Conservation (phyloP, 2,888 invertebrate species). For the Anticlea derivata region DNA sequence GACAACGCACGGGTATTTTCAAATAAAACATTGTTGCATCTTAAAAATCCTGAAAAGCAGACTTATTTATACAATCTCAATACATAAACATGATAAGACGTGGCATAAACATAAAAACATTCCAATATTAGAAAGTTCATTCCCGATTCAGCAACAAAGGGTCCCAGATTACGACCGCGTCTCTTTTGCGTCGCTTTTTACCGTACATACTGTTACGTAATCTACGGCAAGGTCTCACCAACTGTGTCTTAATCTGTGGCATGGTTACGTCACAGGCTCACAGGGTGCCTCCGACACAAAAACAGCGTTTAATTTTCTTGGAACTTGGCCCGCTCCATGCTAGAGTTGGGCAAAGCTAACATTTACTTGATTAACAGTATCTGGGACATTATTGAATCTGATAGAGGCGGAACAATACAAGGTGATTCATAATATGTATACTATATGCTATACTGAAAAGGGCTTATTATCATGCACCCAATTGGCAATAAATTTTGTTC, state of each 20-base stretch:
- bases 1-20: too few relatives aligned
- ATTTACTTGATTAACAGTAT: conserved; percentile 15
- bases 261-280: conserved; percentile 33
- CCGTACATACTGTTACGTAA: not conserved
- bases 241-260: conserved; percentile 6
- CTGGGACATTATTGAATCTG: conserved; percentile 11
- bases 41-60: conserved; percentile 8
- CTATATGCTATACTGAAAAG: too few relatives aligned
- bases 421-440: too few relatives aligned
- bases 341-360: conserved; percentile 17
- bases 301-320: conserved; percentile 44
- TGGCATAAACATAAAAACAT: conserved; percentile 33
- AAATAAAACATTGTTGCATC: conserved; percentile 6
- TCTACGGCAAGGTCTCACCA: not conserved
- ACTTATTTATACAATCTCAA: conserved; percentile 22
- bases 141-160: conserved; percentile 32
- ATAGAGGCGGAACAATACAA: too few relatives aligned
- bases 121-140: conserved; percentile 36
- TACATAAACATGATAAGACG: conserved; percentile 34
- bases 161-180: conserved; percentile 31
- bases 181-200: conserved; percentile 29
- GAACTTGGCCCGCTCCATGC: conserved; percentile 28
- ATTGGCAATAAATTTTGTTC: too few relatives aligned
- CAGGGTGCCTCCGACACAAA: conserved; percentile 37
- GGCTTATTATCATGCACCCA: too few relatives aligned